A percentile compares a stretch with the other conserved stretches of the same genome.
Conservation (phyloP, 2,113 vertebrate genomes). For the Panurus biarmicus region DNA sequence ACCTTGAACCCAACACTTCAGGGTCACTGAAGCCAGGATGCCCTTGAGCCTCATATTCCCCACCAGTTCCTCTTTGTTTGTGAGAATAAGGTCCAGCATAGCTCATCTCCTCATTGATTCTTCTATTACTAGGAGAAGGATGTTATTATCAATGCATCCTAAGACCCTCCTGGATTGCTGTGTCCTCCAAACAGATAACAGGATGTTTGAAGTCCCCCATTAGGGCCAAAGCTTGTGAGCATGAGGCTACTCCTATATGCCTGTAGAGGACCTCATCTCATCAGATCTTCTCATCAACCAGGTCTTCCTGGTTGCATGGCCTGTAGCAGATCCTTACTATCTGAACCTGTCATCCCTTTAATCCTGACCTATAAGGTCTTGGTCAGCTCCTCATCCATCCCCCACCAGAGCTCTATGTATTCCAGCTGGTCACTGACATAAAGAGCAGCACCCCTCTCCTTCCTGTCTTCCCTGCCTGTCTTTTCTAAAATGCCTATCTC, state of each 20-base stretch:
- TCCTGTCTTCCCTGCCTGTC: neutral
- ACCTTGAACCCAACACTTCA: neutral
- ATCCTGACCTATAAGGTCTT: neutral
- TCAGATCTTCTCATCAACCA: too few species aligned
- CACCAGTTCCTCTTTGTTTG: neutral
- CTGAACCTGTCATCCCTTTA: neutral
- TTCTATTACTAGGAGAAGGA: neutral
- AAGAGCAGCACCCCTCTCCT: neutral
- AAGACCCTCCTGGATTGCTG: neutral
- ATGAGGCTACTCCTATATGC: neutral
- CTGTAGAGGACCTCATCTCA: neutral
- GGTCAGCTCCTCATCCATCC: neutral
- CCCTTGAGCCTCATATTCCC: neutral
- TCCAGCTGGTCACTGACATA: neutral
- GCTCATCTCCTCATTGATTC: neutral
- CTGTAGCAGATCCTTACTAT: neutral
- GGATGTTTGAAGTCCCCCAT: too few species aligned
- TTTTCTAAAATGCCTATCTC: neutral
- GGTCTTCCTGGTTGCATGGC: neutral
- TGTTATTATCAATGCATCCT: neutral
- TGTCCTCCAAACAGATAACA: neutral
- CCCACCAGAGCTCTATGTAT: neutral
- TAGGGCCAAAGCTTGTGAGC: neutral
- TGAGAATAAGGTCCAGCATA: neutral
- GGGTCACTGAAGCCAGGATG: neutral